Conservation (phyloP, 2,113 vertebrate species). For the Mesitornis unicolor region DNA sequence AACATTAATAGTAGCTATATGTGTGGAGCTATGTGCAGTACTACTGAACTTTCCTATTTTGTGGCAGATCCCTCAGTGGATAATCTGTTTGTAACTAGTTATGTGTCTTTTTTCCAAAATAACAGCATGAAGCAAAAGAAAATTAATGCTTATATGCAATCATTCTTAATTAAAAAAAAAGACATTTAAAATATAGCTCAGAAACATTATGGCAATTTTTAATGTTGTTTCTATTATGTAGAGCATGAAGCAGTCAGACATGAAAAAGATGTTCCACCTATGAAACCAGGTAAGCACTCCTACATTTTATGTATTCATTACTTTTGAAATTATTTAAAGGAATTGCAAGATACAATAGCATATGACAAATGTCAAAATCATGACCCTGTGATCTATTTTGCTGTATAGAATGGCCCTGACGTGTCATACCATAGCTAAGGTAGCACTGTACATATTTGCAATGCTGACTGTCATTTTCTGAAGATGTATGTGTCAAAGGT, state of each 20-base stretch:
- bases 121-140: neutral
- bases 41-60: neutral
- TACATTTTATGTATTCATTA: neutral
- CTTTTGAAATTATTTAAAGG: neutral
- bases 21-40: neutral
- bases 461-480: neutral
- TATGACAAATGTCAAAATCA: neutral
- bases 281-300: constrained; percentile 60
- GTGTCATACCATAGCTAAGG: neutral
- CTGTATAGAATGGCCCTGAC: neutral
- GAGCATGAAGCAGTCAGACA: constrained; percentile 50
- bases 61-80: neutral
- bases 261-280: constrained; percentile 31
- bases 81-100: neutral
- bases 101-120: neutral
- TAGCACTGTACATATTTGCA: neutral
- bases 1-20: neutral
- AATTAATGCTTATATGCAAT: neutral
- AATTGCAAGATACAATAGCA: neutral
- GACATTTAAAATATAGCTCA: neutral
- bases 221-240: constrained; percentile 3
- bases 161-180: neutral
- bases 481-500: neutral
- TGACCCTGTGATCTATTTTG: neutral
- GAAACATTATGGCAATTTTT: neutral